Conservation (phyloP, 2,888 invertebrate genomes). For the Chaetogeoica ovagalla region DNA sequence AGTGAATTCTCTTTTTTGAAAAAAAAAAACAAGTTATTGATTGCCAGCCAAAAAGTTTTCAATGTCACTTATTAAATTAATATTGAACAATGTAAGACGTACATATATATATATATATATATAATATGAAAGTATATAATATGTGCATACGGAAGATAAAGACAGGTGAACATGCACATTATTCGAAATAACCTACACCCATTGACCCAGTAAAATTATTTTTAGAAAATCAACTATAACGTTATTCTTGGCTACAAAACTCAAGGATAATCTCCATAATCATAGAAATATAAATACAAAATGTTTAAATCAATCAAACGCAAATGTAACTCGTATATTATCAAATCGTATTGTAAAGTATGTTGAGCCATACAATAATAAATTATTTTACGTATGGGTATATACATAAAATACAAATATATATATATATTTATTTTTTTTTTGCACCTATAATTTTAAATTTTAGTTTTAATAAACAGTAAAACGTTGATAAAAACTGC, state of each 20-base stretch:
- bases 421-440: too few species aligned
- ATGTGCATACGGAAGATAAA: constrained; percentile 24
- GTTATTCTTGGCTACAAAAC: constrained; percentile 16
- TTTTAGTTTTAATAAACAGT: too few species aligned
- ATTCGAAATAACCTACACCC: constrained; percentile 49
- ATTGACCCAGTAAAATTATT: constrained; percentile 50
- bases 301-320: neutral
- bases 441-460: too few species aligned
- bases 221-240: constrained; percentile 39
- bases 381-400: too few species aligned
- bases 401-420: too few species aligned
- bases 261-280: constrained; percentile 38
- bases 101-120: neutral
- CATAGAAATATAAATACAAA: neutral
- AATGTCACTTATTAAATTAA: constrained; percentile 24
- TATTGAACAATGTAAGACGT: neutral
- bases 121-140: constrained; percentile 5
- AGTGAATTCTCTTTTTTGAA: neutral
- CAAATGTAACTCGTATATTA: neutral
- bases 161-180: constrained; percentile 25
- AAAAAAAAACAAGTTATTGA: constrained; percentile 26
- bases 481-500: too few species aligned
- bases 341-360: too few species aligned
- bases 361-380: too few species aligned
- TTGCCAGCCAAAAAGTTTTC: constrained; percentile 26